Conservation (phyloP, 1,140 invertebrate genomes). For the Globodera rostochiensis region DNA sequence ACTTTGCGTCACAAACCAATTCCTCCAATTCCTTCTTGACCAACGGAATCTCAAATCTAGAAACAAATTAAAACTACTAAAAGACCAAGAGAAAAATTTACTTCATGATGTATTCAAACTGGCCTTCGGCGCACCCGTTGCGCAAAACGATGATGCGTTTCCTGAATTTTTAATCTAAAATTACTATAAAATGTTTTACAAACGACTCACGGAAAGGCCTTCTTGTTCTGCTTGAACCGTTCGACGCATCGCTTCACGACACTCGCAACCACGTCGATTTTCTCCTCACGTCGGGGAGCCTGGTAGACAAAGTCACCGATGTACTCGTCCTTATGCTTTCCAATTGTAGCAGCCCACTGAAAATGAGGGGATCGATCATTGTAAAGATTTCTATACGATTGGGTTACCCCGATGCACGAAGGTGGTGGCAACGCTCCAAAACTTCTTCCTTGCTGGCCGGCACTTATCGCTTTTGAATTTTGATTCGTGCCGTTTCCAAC, state of each 20-base stretch:
- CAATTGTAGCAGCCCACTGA: slow-evolving; percentile 14
- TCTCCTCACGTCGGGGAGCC: slow-evolving; percentile 11
- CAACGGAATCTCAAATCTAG: slow-evolving; percentile 16
- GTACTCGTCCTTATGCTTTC: slow-evolving; percentile 3
- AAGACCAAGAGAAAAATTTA: not conserved
- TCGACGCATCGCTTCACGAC: slow-evolving; percentile 5
- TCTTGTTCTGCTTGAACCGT: not conserved
- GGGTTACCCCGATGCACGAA: slow-evolving; percentile 4
- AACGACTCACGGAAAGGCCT: slow-evolving; percentile 3
- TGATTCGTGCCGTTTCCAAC: not conserved
- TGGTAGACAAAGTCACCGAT: slow-evolving; percentile 13
- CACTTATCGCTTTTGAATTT: not conserved
- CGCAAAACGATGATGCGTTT: slow-evolving; percentile 10
- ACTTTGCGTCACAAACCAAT: not conserved
- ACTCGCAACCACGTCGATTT: slow-evolving; percentile 9
- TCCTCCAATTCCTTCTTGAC: slow-evolving; percentile 1
- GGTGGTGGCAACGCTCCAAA: not conserved
- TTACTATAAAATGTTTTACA: not conserved
- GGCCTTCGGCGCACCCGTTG: slow-evolving; percentile 10
- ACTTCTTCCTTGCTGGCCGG: not conserved
- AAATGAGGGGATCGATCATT: not conserved
- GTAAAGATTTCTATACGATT: not conserved
- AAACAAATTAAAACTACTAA: not conserved
- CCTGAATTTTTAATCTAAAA: not conserved
- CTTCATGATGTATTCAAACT: slow-evolving; percentile 15